Evolutionary conservation across 2,113 vertebrate species (phyloP).

Genomic region (Pseudorasbora parva): DNA sequence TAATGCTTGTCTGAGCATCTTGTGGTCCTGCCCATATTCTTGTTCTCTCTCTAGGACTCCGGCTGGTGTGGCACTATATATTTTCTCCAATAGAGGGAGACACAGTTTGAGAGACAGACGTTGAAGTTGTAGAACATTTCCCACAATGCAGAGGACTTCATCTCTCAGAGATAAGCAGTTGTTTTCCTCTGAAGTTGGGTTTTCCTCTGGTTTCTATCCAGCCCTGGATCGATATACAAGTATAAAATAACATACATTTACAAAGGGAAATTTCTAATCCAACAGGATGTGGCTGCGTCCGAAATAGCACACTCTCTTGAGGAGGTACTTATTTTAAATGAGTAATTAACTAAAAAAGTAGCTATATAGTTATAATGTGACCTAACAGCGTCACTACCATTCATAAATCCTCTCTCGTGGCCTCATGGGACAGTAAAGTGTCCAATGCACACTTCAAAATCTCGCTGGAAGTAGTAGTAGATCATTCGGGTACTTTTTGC

Average conservation of each 20-base stretch:
- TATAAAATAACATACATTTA: not conserved
- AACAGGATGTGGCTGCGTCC: not conserved
- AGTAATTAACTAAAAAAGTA: too few relatives aligned
- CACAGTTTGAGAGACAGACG: constrained; percentile 49
- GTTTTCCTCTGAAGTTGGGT: constrained; percentile 32
- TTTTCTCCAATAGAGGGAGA: constrained; percentile 59
- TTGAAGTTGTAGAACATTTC: constrained; percentile 45
- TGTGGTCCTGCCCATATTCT: constrained; percentile 52
- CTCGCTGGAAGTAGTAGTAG: too few relatives aligned
- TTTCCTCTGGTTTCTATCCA: constrained; percentile 43
- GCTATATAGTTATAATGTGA: too few relatives aligned
- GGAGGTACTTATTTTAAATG: too few relatives aligned
- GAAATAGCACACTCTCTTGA: too few relatives aligned
- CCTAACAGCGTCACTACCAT: too few relatives aligned
- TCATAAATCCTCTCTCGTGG: too few relatives aligned
- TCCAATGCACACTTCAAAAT: too few relatives aligned
- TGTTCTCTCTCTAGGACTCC: constrained; percentile 34
- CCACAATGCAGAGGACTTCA: constrained; percentile 44
- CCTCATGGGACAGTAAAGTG: too few relatives aligned
- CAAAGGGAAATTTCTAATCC: not conserved
- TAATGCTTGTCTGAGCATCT: constrained; percentile 48
- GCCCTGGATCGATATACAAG: constrained; percentile 30
- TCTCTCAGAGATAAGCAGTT: constrained; percentile 35
- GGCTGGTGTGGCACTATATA: constrained; percentile 44
- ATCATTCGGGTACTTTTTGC: too few relatives aligned